These are phyloP conservation scores for Danio albolineatus DNA, from an alignment of 2,797 vertebrate species.

Conservation along the genomic window DNA sequence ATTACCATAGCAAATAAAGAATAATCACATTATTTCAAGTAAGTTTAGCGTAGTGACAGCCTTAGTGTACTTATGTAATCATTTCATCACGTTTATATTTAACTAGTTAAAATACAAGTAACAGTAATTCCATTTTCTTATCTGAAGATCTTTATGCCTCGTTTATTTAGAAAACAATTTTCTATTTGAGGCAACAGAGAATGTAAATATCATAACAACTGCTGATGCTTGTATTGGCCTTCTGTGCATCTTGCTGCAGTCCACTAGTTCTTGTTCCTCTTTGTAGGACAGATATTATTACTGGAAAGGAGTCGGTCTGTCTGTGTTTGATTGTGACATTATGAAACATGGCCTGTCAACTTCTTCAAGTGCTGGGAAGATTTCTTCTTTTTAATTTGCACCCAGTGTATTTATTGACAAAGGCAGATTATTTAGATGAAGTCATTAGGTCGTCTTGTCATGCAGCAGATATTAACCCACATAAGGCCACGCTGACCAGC, in stretches of 20 bases:
- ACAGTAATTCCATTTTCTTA: neutral
- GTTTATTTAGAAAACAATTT: neutral
- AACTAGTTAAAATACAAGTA: neutral
- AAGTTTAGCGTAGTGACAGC: no score
- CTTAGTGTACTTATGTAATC: neutral
- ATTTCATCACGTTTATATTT: neutral
- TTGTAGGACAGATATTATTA: constrained; percentile 39
- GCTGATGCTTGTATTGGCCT: constrained; percentile 23
- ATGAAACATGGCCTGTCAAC: constrained; percentile 33
- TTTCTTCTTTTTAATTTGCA: constrained; percentile 42
- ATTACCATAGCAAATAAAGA: no score
- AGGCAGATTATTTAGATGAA: constrained; percentile 52
- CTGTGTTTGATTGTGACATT: constrained; percentile 33
- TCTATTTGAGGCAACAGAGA: neutral
- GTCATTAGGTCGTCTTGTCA: constrained; percentile 11
- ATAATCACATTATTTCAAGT: no score
- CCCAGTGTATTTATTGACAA: constrained; percentile 49
- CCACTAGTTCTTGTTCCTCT: constrained; percentile 6
- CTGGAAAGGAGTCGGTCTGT: constrained; percentile 39
- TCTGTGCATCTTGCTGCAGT: constrained; percentile 19
- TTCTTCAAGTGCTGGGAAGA: constrained; percentile 47
- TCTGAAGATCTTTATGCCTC: neutral
- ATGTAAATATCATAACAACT: constrained; percentile 31
- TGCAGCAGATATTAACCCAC: constrained; percentile 13
- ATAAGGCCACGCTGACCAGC: constrained; percentile 22